Base-by-base conservation (phyloP, 2,888 invertebrate genomes). In the Cheilosia grossa region DNA sequence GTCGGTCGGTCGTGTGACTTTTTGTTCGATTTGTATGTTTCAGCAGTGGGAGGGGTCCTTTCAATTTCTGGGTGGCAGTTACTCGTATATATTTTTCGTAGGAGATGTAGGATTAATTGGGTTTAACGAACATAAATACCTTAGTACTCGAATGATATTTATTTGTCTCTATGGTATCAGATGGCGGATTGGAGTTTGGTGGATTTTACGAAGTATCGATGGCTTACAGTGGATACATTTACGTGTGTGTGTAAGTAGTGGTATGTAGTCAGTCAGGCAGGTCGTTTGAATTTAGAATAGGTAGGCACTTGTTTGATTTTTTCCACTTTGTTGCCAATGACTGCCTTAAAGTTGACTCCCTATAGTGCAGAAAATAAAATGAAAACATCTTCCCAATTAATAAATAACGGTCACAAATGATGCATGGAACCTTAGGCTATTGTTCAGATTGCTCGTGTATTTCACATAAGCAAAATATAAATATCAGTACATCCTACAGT, bases 51-150 rank as follows among this genome's bases (percentile, higher is more conserved):
- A 27, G 27, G 70, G 51, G 81, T 81, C 75, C 75, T 77, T 85
- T 81, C 75, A 77, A 72, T 85, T 75, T 85, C 72, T 67, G 33
- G 81, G 61, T 67, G 72, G 81, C 27, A 63, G 56, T 81, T 85
- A 24, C 24, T 24, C 24, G 24, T 24, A 81, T 81, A 77, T 47
- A 81, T 85, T 85, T 72, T 85, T 85, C 77, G 85, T 79, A 72
- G n/a, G 64, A 81, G 81, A 81, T 81, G 72, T 44, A 72, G 75
- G 85, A 85, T 85, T 81, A 81, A 85, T 85, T 81, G 85, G 85
- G 81, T 81, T 81, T 81, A 61, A 67, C 77, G 75, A 72, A 85
- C 81, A 85, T 85, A 85, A 85, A 85, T 85, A 81, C 75, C 72
- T 75, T 77, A 47, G 75, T 63, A 51, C 67, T 72, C 67, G 51